Conservation (phyloP, 2,113 vertebrate genomes). For the Poeciliopsis occidentalis region DNA sequence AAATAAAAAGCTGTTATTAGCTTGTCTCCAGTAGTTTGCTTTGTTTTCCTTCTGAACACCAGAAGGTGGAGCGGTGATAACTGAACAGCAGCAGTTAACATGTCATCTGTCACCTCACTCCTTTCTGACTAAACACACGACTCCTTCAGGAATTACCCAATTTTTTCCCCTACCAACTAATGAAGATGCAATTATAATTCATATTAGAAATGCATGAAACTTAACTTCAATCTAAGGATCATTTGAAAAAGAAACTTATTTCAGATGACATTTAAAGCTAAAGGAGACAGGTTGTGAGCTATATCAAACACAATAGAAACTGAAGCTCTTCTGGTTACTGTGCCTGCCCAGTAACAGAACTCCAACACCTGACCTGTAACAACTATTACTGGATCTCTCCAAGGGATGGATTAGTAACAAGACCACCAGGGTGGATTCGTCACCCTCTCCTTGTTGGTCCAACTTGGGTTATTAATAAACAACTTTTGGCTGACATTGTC, state of each 20-base stretch:
- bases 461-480: slow-evolving; percentile 68
- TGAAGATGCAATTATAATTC: neutral
- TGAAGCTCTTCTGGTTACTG: neutral
- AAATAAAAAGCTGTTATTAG: too few species aligned
- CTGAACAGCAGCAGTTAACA: too few species aligned
- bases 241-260: neutral
- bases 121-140: too few species aligned
- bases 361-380: slow-evolving; percentile 61
- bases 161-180: neutral
- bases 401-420: slow-evolving; percentile 33
- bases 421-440: slow-evolving; percentile 38
- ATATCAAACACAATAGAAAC: slow-evolving; percentile 33
- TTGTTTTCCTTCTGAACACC: too few species aligned
- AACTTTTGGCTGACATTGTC: slow-evolving; percentile 76
- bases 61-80: too few species aligned
- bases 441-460: slow-evolving; percentile 38
- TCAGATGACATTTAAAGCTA: neutral
- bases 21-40: too few species aligned
- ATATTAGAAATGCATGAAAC: neutral
- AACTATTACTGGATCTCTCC: slow-evolving; percentile 62
- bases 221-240: neutral
- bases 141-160: neutral
- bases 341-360: slow-evolving; percentile 50
- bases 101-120: too few species aligned
- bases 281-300: neutral